phyloP scores from a whole-genome alignment of 2,113 vertebrate species.

The Redunca redunca region DNA sequence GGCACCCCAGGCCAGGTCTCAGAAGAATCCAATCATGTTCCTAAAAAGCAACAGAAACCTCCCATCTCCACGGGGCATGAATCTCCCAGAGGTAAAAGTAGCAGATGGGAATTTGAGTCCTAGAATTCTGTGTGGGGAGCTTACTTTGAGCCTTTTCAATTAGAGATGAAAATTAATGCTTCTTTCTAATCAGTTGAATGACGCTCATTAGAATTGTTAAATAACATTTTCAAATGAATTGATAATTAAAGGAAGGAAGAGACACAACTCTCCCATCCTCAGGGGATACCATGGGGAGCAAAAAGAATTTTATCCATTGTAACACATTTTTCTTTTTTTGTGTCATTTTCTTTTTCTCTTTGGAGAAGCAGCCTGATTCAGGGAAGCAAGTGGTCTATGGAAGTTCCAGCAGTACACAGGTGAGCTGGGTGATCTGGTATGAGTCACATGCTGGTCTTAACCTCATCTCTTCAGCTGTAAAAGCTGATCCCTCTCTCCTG shows the following conservation, averaged over 20 bases:
- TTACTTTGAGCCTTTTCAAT: not conserved
- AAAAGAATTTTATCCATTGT: not conserved
- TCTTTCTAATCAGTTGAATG: not conserved
- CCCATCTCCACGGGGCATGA: not conserved
- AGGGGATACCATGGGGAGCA: not conserved
- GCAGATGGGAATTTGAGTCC: not conserved
- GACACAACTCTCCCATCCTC: not conserved
- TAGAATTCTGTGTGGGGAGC: not conserved
- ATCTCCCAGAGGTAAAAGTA: not conserved
- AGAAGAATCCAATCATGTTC: not conserved
- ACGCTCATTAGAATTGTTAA: not conserved
- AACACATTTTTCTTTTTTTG: not conserved
- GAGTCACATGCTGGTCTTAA: not conserved
- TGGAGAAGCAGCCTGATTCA: not conserved
- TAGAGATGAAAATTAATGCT: not conserved
- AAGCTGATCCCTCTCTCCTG: not conserved
- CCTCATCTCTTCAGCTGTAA: not conserved
- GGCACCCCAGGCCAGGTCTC: not conserved
- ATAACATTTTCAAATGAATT: not conserved
- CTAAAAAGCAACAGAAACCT: not conserved
- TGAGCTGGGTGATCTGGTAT: not conserved
- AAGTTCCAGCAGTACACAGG: not conserved
- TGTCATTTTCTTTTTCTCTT: not conserved
- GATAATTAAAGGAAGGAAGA: not conserved
- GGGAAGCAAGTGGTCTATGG: not conserved